These are phyloP conservation scores for Paraplagusia blochii DNA, from an alignment of 2,113 vertebrate genomes.

Conservation along the genomic window DNA sequence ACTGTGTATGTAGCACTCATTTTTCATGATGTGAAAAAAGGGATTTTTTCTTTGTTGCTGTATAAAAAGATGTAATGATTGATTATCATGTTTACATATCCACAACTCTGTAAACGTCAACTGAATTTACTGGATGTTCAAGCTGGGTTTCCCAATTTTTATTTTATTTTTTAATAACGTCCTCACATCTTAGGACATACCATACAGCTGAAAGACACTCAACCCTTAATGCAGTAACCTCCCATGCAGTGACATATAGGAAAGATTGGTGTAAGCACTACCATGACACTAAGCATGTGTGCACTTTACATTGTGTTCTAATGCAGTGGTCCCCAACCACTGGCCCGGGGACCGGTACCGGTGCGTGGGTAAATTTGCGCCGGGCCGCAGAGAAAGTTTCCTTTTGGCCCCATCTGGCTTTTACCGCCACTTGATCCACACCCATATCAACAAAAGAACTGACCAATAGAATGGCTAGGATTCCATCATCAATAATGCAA, in stretches of 20 bases:
- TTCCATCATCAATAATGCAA: no score
- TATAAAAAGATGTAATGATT: not conserved
- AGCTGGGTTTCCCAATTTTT: slow-evolving; percentile 8
- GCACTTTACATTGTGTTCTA: slow-evolving; percentile 2
- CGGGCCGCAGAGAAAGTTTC: no score
- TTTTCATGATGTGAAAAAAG: slow-evolving; percentile 18
- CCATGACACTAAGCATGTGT: slow-evolving; percentile 3
- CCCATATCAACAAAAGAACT: no score
- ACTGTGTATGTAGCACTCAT: slow-evolving; percentile 47
- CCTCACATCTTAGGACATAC: not conserved
- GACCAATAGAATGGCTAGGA: no score
- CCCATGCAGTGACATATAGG: not conserved
- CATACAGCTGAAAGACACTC: not conserved
- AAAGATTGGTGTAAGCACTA: not conserved
- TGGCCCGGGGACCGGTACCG: no score
- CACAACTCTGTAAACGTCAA: slow-evolving; percentile 2
- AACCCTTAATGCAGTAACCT: no score
- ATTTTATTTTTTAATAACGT: no score
- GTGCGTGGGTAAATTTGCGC: no score
- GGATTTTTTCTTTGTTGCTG: slow-evolving; percentile 18
- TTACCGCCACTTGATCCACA: no score
- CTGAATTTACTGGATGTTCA: slow-evolving; percentile 3
- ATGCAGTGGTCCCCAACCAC: no score
- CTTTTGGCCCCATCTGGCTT: no score
- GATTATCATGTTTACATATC: slow-evolving; percentile 20